phyloP scores from a whole-genome alignment of 2,888 invertebrate species.

The Lithosia quadra region DNA sequence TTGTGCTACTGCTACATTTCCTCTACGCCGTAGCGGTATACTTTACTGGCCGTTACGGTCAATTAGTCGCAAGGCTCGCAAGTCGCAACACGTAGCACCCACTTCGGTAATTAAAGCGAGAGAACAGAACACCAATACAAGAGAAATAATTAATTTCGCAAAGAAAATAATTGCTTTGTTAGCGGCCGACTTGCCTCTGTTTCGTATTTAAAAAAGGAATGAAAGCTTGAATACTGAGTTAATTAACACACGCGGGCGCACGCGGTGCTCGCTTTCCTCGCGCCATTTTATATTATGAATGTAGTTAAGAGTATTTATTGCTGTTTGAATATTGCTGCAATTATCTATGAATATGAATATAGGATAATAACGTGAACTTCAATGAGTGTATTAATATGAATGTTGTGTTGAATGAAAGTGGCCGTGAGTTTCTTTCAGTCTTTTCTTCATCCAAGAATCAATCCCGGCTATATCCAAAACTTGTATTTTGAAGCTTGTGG shows the following conservation, averaged over 20 bases:
- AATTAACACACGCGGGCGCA: constrained; percentile 46
- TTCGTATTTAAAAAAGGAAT: constrained; percentile 40
- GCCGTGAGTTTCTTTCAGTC: too few relatives aligned
- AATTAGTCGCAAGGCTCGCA: constrained; percentile 58
- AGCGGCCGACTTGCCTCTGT: constrained; percentile 44
- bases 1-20: constrained; percentile 36
- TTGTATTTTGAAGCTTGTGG: background rate
- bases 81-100: constrained; percentile 59
- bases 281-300: constrained; percentile 33
- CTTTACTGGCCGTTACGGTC: constrained; percentile 55
- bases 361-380: constrained; percentile 23
- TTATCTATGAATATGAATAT: constrained; percentile 28
- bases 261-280: constrained; percentile 21
- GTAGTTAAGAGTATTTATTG: constrained; percentile 31
- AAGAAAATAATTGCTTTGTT: constrained; percentile 61
- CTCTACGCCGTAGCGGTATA: constrained; percentile 28
- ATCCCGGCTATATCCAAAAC: too few relatives aligned
- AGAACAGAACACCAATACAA: constrained; percentile 56
- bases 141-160: constrained; percentile 63
- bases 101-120: constrained; percentile 60
- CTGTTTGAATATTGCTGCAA: constrained; percentile 35
- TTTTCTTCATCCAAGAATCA: too few relatives aligned
- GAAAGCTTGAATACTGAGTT: constrained; percentile 38
- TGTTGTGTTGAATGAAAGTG: background rate
- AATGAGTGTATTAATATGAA: constrained; percentile 34